Conservation (phyloP, 1,140 invertebrate species). For the Dinothrombium tinctorium region DNA sequence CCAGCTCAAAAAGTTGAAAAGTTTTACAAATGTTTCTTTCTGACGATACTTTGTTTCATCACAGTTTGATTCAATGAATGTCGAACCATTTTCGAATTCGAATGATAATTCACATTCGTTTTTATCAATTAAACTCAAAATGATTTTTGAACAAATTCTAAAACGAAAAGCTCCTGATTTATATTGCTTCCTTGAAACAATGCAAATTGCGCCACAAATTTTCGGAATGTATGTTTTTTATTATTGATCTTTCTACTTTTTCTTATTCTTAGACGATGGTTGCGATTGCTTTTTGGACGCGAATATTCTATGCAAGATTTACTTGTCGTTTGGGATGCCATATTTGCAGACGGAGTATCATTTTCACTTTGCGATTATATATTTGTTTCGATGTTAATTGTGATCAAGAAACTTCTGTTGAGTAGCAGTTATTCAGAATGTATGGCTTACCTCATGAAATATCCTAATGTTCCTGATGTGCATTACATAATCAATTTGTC, state of each 20-base stretch:
- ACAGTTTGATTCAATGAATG: constrained; percentile 6
- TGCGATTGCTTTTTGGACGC: constrained; percentile 47
- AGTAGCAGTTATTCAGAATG: constrained; percentile 35
- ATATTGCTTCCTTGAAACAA: constrained; percentile 34
- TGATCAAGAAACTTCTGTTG: constrained; percentile 36
- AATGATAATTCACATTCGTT: constrained; percentile 12
- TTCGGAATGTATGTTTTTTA: constrained; percentile 44
- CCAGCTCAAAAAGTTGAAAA: no score
- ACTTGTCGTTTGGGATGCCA: constrained; percentile 48
- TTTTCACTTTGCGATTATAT: constrained; percentile 47
- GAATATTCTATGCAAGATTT: constrained; percentile 49
- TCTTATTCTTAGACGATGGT: constrained; percentile 36
- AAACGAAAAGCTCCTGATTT: constrained; percentile 36
- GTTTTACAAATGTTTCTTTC: no score
- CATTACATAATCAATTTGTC: constrained; percentile 36
- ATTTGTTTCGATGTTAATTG: constrained; percentile 45
- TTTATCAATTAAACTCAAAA: constrained; percentile 36
- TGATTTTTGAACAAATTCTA: constrained; percentile 39
- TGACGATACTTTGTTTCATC: no score
- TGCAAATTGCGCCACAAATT: constrained; percentile 48
- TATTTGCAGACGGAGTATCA: constrained; percentile 43
- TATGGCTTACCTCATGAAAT: constrained; percentile 37
- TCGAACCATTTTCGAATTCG: constrained; percentile 12
- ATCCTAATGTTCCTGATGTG: constrained; percentile 35
- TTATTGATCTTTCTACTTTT: constrained; percentile 2